These are phyloP conservation scores for Elegia similella DNA, from an alignment of 2,888 invertebrate genomes.

Conservation along the genomic window DNA sequence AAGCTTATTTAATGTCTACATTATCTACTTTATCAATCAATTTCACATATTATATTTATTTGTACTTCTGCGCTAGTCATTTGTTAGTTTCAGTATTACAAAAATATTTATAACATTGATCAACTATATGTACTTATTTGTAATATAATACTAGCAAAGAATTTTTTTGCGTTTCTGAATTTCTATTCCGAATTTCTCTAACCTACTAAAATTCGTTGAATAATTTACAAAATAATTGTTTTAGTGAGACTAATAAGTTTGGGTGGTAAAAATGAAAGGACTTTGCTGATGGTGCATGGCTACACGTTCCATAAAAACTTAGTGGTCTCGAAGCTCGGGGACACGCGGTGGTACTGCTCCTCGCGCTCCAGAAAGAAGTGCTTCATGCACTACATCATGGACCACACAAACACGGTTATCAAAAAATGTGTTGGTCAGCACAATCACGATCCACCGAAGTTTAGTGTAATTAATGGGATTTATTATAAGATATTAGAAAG, in stretches of 20 bases:
- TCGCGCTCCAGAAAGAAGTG: neutral
- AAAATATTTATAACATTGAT: too few species aligned
- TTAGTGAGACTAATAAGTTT: neutral
- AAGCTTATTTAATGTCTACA: too few species aligned
- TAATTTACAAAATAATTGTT: neutral
- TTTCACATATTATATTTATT: too few species aligned
- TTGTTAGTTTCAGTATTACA: too few species aligned
- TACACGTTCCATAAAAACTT: slow-evolving; percentile 23
- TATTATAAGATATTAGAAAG: neutral
- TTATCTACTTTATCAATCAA: too few species aligned
- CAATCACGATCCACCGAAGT: neutral
- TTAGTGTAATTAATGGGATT: neutral
- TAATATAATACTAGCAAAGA: too few species aligned
- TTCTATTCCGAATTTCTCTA: too few species aligned
- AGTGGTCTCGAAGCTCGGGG: neutral
- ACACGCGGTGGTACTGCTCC: neutral
- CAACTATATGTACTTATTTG: too few species aligned
- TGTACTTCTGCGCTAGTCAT: too few species aligned
- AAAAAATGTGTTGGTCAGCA: slow-evolving; percentile 2
- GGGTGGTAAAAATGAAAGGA: neutral
- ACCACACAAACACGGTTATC: neutral
- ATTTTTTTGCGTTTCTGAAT: too few species aligned
- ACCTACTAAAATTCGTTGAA: too few species aligned
- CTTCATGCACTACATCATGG: neutral
- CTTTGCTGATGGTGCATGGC: slow-evolving; percentile 27